Evolutionary conservation across 1,140 invertebrate species (phyloP).

Genomic region (Tribolium castaneum): DNA sequence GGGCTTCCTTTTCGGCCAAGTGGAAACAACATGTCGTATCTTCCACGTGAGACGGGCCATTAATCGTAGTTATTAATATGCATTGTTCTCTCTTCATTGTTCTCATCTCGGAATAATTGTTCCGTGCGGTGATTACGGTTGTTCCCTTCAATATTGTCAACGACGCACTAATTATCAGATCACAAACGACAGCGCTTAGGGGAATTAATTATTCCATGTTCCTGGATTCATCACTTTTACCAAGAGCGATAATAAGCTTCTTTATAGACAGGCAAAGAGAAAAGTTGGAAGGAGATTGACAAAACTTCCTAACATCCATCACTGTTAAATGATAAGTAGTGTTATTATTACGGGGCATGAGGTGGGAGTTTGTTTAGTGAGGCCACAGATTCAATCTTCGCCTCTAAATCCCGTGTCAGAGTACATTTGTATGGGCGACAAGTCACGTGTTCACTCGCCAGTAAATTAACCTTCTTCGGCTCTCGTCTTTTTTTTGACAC

Average conservation of each 20-base stretch:
- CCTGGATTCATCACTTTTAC: background rate
- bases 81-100: constrained; percentile 25
- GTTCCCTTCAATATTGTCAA: constrained; percentile 34
- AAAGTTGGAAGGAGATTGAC: background rate
- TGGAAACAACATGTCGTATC: background rate
- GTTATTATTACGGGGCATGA: background rate
- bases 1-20: background rate
- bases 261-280: background rate
- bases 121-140: constrained; percentile 31
- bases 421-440: constrained; percentile 39
- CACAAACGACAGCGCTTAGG: constrained; percentile 15
- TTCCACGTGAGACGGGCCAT: background rate
- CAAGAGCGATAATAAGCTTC: background rate
- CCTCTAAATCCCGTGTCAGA: constrained; percentile 14
- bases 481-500: background rate
- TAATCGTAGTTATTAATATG: constrained; percentile 29
- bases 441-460: constrained; percentile 36
- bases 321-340: background rate
- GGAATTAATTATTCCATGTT: constrained; percentile 21
- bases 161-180: constrained; percentile 33
- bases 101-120: constrained; percentile 14
- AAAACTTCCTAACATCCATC: background rate
- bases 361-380: background rate
- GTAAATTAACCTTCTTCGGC: constrained; percentile 29
- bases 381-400: constrained; percentile 28